These are phyloP conservation scores for Rhyzopertha dominica DNA, from an alignment of 1,140 invertebrate species.

Conservation along the genomic window DNA sequence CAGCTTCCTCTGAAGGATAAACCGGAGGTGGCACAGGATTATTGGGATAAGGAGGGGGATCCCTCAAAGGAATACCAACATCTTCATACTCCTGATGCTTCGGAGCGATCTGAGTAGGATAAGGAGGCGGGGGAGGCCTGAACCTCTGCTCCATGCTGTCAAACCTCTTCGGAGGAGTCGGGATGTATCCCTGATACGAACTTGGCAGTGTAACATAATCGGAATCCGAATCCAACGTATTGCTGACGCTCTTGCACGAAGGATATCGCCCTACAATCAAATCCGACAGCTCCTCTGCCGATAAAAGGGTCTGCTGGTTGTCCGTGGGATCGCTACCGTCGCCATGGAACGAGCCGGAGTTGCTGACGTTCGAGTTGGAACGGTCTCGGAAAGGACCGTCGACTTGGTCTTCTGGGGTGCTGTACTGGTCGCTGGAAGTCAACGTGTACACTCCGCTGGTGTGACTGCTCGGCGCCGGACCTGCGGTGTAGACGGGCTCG, in stretches of 20 bases:
- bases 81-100: slow-evolving; percentile 23
- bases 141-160: slow-evolving; percentile 49
- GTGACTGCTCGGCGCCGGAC: slow-evolving; percentile 59
- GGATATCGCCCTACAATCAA: slow-evolving; percentile 77
- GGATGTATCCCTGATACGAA: slow-evolving; percentile 57
- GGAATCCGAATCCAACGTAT: slow-evolving; percentile 78
- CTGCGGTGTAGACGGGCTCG: slow-evolving; percentile 48
- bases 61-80: slow-evolving; percentile 33
- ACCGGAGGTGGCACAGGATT: slow-evolving; percentile 43
- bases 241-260: slow-evolving; percentile 71
- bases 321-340: slow-evolving; percentile 80
- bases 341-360: slow-evolving; percentile 70
- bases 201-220: slow-evolving; percentile 81
- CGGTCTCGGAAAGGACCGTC: slow-evolving; percentile 56
- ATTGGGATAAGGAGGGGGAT: slow-evolving; percentile 56
- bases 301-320: slow-evolving; percentile 65
- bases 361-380: slow-evolving; percentile 71
- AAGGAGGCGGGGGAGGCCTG: slow-evolving; percentile 49
- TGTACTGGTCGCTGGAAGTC: slow-evolving; percentile 59
- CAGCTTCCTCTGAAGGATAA: slow-evolving; percentile 53
- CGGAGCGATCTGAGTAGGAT: slow-evolving; percentile 38
- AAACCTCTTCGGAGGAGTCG: slow-evolving; percentile 58
- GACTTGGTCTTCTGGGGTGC: slow-evolving; percentile 48
- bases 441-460: slow-evolving; percentile 74
- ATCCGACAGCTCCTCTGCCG: slow-evolving; percentile 74